Evolutionary conservation across 2,888 invertebrate species (phyloP).

Genomic region (Geophilus truncorum): DNA sequence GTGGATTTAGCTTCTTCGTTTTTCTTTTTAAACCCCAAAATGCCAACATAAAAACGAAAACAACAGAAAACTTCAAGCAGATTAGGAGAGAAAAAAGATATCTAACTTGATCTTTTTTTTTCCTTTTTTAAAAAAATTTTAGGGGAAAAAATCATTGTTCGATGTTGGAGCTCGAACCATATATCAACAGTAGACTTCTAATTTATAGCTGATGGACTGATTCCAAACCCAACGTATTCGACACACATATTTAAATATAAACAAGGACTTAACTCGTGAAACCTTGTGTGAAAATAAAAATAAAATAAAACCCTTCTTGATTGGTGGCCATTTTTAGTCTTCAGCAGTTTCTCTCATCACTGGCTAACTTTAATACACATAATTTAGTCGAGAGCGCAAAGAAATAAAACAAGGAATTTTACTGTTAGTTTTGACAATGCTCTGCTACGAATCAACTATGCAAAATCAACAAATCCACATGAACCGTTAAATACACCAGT

Average conservation of each 20-base stretch:
- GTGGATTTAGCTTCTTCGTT: constrained; percentile 7
- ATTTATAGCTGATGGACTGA: constrained; percentile 27
- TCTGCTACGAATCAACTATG: not conserved
- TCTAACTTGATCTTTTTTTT: not conserved
- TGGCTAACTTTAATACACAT: not conserved
- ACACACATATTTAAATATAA: constrained; percentile 7
- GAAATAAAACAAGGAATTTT: no score
- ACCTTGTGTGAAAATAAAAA: constrained; percentile 17
- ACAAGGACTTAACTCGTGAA: not conserved
- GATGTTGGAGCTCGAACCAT: constrained; percentile 19
- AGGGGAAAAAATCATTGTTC: constrained; percentile 12
- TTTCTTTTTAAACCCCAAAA: constrained; percentile 7
- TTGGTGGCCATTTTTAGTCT: not conserved
- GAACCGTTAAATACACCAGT: not conserved
- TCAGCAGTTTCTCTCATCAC: not conserved
- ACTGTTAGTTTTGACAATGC: not conserved
- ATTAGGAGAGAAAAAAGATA: constrained; percentile 15
- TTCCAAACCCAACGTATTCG: constrained; percentile 12
- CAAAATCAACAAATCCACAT: not conserved
- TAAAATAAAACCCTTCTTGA: not conserved
- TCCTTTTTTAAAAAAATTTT: not conserved
- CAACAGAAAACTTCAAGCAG: not conserved
- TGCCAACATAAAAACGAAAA: not conserved
- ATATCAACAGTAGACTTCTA: not conserved
- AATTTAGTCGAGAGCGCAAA: no score